Evolutionary conservation across 2,888 invertebrate genomes (phyloP).

Genomic region (Polylopha cassiicola): DNA sequence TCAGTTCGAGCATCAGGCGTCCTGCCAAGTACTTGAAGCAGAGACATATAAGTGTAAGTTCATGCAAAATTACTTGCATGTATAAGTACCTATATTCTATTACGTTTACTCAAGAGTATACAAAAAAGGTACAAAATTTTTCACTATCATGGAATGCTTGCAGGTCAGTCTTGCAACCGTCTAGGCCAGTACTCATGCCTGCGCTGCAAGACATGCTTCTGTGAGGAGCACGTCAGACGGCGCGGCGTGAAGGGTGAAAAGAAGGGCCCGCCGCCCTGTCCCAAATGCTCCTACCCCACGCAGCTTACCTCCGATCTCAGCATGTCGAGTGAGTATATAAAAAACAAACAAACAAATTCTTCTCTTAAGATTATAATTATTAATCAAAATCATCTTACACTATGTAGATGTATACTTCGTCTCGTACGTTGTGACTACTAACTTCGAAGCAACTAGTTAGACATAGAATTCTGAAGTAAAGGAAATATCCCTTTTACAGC

Average conservation of each 20-base stretch:
- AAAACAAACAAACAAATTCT: too few species aligned
- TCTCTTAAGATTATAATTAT: background rate
- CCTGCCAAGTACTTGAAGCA: conserved; percentile 95
- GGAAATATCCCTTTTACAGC: conserved; percentile 65
- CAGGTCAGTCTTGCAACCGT: conserved; percentile 95
- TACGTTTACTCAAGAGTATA: too few species aligned
- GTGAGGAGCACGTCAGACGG: conserved; percentile 96
- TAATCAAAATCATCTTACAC: background rate
- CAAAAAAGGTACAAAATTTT: too few species aligned
- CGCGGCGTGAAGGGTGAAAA: conserved; percentile 41
- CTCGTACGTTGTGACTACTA: too few species aligned
- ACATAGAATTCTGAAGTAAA: background rate
- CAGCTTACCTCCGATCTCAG: conserved; percentile 95
- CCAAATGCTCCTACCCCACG: conserved; percentile 96
- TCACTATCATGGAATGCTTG: too few species aligned
- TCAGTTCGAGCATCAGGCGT: conserved; percentile 98
- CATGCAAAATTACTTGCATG: background rate
- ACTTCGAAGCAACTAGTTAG: background rate
- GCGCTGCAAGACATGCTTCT: conserved; percentile 96
- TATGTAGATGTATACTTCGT: background rate
- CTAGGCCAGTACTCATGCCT: conserved; percentile 96
- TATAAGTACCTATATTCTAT: too few species aligned
- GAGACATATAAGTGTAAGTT: conserved; percentile 94
- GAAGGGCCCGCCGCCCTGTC: conserved; percentile 83
- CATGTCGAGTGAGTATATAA: conserved; percentile 88